phyloP scores from a whole-genome alignment of 2,888 invertebrate species.

The Stegophylla sp. region DNA sequence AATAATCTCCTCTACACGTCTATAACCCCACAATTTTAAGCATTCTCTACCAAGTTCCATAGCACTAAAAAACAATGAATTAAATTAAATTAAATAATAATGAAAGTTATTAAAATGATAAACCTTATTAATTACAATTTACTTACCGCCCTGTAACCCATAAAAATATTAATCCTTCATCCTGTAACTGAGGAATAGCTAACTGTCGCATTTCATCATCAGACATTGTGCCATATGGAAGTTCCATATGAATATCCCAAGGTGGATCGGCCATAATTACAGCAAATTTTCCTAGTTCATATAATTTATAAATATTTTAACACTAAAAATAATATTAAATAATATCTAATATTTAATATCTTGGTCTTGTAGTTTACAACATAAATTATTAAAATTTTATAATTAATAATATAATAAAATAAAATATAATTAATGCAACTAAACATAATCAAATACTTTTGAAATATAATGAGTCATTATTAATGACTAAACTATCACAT shows the following conservation, averaged over 20 bases:
- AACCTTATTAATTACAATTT: neutral
- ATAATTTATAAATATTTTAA: neutral
- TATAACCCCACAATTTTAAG: conserved; percentile 94
- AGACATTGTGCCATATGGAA: conserved; percentile 98
- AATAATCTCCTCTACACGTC: conserved; percentile 94
- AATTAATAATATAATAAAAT: too few relatives aligned
- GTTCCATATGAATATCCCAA: conserved; percentile 99
- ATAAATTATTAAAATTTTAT: too few relatives aligned
- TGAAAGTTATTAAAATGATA: neutral
- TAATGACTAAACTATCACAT: too few relatives aligned
- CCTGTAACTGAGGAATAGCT: conserved; percentile 91
- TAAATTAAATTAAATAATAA: neutral
- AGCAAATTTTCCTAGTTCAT: conserved; percentile 83
- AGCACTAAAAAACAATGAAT: conserved; percentile 70
- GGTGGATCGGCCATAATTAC: conserved; percentile 99
- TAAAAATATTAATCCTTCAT: conserved; percentile 93
- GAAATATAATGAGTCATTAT: too few relatives aligned
- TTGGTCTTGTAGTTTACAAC: too few relatives aligned
- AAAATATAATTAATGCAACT: too few relatives aligned
- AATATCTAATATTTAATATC: too few relatives aligned
- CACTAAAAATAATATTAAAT: neutral
- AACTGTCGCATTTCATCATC: conserved; percentile 98
- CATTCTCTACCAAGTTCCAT: conserved; percentile 97
- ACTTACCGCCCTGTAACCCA: conserved; percentile 93
- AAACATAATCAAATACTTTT: too few relatives aligned